Evolutionary conservation across 1,140 invertebrate genomes (phyloP), one percentile per base, ranked within the genome.

Genomic region (Solenopsis fugax): DNA sequence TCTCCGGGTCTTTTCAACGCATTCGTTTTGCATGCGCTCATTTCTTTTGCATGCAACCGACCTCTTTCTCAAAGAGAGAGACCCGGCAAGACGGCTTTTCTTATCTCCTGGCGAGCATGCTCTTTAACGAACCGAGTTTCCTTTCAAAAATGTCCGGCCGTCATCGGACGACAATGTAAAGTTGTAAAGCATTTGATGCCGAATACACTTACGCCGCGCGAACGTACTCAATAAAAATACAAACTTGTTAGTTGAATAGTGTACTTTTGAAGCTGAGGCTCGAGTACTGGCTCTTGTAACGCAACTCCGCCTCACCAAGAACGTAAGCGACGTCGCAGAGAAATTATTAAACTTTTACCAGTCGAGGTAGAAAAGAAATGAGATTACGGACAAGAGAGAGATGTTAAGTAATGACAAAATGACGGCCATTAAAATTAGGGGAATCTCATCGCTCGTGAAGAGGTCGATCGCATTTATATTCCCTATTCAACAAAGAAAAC

Each of bases 21-120:
- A 48, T 85, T 78, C 75, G 75, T 85, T 78, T 85, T 78, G 72
- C 82, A 78, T 85, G 62, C 60, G 73, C 82, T 85, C 58, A 85
- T 78, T 85, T 85, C 82, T 78, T 85, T 85, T 85, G 75, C 75
- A 85, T 67, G 72, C 60, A 78, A 85, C 58, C 73, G 82, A 77
- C 75, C 80, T 87, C 56, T 80, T 60, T 18, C 24, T 80, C 69
- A 81, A 60, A 76, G 60, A 41, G 41, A 41, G 41, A 41, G 7
- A 45, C 60, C 2, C 16, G 60, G 58, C 29, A 88, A 81, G 87
- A 37, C 69, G 50, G 50, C 72, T 77, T 50, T 69, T 87, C 67
- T 73, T 65, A 69, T 82, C 73, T 88, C 80, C n/a, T n/a, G 24
- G 71, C 45, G 77, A 76, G 76, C 69, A 56, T 71, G 76, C 56